Base-by-base conservation (phyloP, 1,140 invertebrate species). In the Anoplophora glabripennis region DNA sequence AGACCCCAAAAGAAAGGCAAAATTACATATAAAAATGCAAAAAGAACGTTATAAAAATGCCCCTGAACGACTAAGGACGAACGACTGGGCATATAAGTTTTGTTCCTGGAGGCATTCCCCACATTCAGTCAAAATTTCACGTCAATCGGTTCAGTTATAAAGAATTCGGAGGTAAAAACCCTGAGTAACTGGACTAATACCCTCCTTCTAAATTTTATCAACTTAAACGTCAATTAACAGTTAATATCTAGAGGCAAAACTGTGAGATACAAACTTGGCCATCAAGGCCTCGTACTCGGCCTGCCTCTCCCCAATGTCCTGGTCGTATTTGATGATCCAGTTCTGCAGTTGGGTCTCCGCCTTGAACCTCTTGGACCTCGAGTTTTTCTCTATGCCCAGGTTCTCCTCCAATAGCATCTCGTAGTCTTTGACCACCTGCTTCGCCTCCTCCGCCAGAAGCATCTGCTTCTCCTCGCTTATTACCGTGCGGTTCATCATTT, bases 321-420 rank as follows among this genome's bases (percentile, higher is more conserved):
- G 56, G 42, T 74, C 72, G 44, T 67, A 74, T 51, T 71, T 73
- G 8, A 60, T 47, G 0, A 74, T 14, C 71, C 71, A 73, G 49
- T 64, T 72, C 3, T 68, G 58, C 10, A 74, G 47, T 47, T 73
- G 66, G 1, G 69, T 60, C 45, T 74, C 70, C 0, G 64, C 57
- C 53, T 73, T 74, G 40, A 60, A 55, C n/a, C 68, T 58, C 40
- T 65, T 68, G 0, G 59, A 44, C 48, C 71, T 63, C 17, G 72
- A 44, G 10, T 38, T 44, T 34, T 68, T 67, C 41, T 74, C 72
- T 7, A 61, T 40, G 7, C 37, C 44, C 11, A 74, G 46, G 63
- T 74, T 54, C 4, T 64, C 48, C 11, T 66, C 61, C 1, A 69
- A 42, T 7, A 70, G 40, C 10, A n/a, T 41, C 7, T 63, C 42